Conservation (phyloP, 2,797 vertebrate genomes). For the Melanotaenia maccullochi region DNA sequence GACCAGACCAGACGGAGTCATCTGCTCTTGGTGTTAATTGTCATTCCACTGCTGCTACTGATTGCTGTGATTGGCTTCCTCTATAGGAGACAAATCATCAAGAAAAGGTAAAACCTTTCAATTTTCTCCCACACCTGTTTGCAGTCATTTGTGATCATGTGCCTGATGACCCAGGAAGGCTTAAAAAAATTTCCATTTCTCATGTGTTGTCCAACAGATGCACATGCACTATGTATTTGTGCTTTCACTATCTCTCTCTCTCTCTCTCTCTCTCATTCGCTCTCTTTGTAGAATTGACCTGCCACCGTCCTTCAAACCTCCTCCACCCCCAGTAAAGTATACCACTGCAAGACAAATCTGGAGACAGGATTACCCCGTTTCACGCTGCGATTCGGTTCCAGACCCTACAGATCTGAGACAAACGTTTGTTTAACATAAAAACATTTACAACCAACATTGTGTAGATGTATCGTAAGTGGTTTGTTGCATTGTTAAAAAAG, state of each 20-base stretch:
- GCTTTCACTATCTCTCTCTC: too few relatives aligned
- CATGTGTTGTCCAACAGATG: neutral
- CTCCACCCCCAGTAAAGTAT: constrained; percentile 82
- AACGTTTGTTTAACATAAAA: neutral
- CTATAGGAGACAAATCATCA: constrained; percentile 50
- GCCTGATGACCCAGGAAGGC: neutral
- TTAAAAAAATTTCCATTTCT: neutral
- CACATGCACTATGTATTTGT: neutral
- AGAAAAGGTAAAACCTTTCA: constrained; percentile 65
- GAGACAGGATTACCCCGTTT: constrained; percentile 28
- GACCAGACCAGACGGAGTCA: neutral
- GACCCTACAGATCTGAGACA: neutral
- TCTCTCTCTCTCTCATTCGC: constrained; percentile 5
- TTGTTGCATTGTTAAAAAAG: neutral
- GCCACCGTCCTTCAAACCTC: constrained; percentile 82
- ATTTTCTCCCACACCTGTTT: neutral
- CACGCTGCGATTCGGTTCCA: constrained; percentile 44
- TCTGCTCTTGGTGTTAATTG: constrained; percentile 27
- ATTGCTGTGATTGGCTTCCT: constrained; percentile 48
- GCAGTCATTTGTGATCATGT: constrained; percentile 9
- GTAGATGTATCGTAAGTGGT: neutral
- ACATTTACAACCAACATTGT: neutral
- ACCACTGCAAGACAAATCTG: constrained; percentile 40
- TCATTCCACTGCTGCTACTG: constrained; percentile 58
- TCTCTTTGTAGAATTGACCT: constrained; percentile 67